phyloP scores from a whole-genome alignment of 2,888 invertebrate species.

The Leucophenga montana region DNA sequence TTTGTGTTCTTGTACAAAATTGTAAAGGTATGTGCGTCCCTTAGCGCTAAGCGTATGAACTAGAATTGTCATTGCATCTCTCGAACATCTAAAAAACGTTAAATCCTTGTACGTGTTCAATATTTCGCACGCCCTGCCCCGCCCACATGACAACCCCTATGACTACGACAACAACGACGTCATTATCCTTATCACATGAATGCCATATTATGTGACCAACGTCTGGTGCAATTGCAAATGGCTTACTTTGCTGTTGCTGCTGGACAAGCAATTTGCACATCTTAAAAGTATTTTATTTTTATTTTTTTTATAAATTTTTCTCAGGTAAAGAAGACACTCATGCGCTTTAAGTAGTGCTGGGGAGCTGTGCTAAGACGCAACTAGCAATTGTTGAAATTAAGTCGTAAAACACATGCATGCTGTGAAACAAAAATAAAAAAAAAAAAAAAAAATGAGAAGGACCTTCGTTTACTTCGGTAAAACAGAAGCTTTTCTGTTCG shows the following conservation, averaged over 20 bases:
- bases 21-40: too few species aligned
- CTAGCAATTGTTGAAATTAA: not conserved
- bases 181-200: slow-evolving; percentile 1
- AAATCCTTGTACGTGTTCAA: too few species aligned
- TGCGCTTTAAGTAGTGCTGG: not conserved
- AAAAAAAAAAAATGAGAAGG: not conserved
- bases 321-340: not conserved
- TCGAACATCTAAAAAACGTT: too few species aligned
- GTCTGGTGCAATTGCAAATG: too few species aligned
- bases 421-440: not conserved
- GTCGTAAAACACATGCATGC: not conserved
- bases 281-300: not conserved
- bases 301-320: slow-evolving; percentile 3
- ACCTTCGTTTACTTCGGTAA: too few species aligned
- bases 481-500: too few species aligned
- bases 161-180: not conserved
- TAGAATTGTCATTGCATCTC: too few species aligned
- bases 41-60: too few species aligned
- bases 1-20: too few species aligned
- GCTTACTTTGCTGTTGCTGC: not conserved
- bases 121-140: too few species aligned
- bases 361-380: not conserved
- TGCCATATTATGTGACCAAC: not conserved
- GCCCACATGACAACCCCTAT: too few species aligned
- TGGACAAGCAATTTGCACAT: slow-evolving; percentile 13